A percentile compares a stretch with the other conserved stretches of the same genome.
phyloP scores from a whole-genome alignment of 2,113 vertebrate genomes.

The Petroica traversi region DNA sequence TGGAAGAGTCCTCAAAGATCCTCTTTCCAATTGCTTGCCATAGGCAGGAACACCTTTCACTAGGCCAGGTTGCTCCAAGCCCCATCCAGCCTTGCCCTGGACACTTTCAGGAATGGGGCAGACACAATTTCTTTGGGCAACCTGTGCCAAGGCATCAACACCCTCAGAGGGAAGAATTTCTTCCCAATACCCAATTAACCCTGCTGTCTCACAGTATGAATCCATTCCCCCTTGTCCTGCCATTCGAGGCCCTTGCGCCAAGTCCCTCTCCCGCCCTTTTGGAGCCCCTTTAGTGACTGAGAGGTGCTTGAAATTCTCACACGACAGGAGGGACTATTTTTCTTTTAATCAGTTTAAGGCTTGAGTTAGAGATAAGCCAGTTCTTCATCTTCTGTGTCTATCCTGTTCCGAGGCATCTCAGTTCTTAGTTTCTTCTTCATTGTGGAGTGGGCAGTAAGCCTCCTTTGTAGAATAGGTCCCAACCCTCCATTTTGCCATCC shows the following conservation, averaged over 20 bases:
- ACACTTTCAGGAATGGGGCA: not conserved
- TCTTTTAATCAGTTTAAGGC: not conserved
- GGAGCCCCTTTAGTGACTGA: not conserved
- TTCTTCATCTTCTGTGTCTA: not conserved
- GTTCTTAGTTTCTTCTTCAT: not conserved
- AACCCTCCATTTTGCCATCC: not conserved
- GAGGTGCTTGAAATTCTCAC: no score
- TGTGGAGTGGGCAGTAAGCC: not conserved
- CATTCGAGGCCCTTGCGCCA: not conserved
- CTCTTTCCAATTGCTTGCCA: not conserved
- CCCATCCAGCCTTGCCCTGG: not conserved
- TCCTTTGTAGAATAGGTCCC: not conserved
- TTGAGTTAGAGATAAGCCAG: not conserved
- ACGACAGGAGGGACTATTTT: not conserved
- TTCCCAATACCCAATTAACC: not conserved
- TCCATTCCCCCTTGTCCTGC: not conserved
- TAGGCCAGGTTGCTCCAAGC: not conserved
- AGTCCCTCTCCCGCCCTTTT: not conserved
- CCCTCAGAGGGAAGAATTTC: not conserved
- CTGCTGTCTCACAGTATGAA: not conserved
- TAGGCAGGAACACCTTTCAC: not conserved
- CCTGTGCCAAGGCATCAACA: not conserved
- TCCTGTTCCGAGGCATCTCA: not conserved
- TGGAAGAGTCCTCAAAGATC: not conserved
- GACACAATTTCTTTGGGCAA: not conserved